A percentile compares a stretch with the other conserved stretches of the same genome.
phyloP scores from a whole-genome alignment of 2,888 invertebrate species.

The Fragum fragum region DNA sequence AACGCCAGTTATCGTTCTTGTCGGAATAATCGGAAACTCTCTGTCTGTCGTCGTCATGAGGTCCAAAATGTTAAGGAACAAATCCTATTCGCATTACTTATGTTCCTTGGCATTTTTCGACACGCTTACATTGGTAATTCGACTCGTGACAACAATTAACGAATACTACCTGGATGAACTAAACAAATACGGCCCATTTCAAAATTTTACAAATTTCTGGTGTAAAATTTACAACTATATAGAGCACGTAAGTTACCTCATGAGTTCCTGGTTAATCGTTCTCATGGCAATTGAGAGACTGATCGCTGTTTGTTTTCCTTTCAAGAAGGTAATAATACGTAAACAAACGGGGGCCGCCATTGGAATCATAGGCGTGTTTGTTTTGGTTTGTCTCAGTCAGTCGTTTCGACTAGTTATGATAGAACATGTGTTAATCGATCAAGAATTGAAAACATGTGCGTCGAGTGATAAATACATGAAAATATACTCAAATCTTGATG shows the following conservation, averaged over 20 bases:
- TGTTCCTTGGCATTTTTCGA: slow-evolving; percentile 83
- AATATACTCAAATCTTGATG: slow-evolving; percentile 68
- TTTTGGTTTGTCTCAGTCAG: slow-evolving; percentile 79
- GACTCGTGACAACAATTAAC: slow-evolving; percentile 70
- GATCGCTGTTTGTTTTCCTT: slow-evolving; percentile 83
- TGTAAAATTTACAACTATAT: slow-evolving; percentile 82
- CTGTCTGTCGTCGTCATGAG: slow-evolving; percentile 83
- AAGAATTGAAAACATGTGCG: slow-evolving; percentile 58
- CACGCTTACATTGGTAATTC: slow-evolving; percentile 77
- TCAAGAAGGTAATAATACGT: slow-evolving; percentile 78
- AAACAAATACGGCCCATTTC: slow-evolving; percentile 57
- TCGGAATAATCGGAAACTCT: slow-evolving; percentile 84
- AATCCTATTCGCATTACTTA: slow-evolving; percentile 85
- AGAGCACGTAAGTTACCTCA: slow-evolving; percentile 80
- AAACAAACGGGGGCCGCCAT: slow-evolving; percentile 79
- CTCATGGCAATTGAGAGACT: slow-evolving; percentile 83
- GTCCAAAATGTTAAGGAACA: slow-evolving; percentile 78
- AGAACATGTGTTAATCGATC: slow-evolving; percentile 43
- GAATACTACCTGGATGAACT: slow-evolving; percentile 58
- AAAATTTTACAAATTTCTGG: slow-evolving; percentile 70
- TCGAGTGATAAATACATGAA: slow-evolving; percentile 63
- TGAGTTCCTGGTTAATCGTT: slow-evolving; percentile 85
- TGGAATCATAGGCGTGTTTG: slow-evolving; percentile 75
- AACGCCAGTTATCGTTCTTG: slow-evolving; percentile 78
- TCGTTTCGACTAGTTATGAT: slow-evolving; percentile 80